Evolutionary conservation across 2,113 vertebrate species (phyloP), one percentile per base, ranked within the genome.

Genomic region (Zosterops lateralis): DNA sequence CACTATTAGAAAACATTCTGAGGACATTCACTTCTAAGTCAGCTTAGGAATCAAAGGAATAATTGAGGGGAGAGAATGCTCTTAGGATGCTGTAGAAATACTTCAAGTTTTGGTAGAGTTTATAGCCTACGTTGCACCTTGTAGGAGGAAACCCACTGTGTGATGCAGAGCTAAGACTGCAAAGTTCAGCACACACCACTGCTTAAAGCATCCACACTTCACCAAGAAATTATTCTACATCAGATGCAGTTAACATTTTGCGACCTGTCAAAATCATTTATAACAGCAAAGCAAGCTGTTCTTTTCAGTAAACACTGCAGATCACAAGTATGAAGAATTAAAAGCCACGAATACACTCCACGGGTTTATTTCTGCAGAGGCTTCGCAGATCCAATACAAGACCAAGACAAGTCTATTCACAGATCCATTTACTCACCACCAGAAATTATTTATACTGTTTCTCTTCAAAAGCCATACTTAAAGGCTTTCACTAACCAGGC

Each of bases 361-460:
- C 4, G 8, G 29, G 13, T 76, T 62, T 32, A 32, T 42, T 73
- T 83, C 86, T 84, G 40, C 50, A 20, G 9, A 65, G 34, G 54
- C 22, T 81, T 53, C 84, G 48, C 7, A 2, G n/a, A 38, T 79
- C 22, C 10, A 8, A 42, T 20, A 76, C 9, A 42, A 40, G 17
- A 61, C 12, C 0, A 0, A 65, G 62, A 56, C 20, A 66, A 87
- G 51, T 15, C 56, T 40, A 7, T 3, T 45, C 4, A 3, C 4
- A 74, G 40, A 56, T 64, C 40, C 60, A 65, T 50, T 89, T 75
- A 81, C 50, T 38, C 50, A 32, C 16, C 62, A 54, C 25, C 77
- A 87, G 36, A 58, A 76, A 56, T 71, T 26, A 82, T 20, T 79
- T 15, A 31, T 6, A 15, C 32, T 18, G 36, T 60, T 89, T 76